Percentiles rank a stretch among this genome's conserved stretches.
phyloP scores from a whole-genome alignment of 1,140 invertebrate genomes.

The Gonioctena quinquepunctata region DNA sequence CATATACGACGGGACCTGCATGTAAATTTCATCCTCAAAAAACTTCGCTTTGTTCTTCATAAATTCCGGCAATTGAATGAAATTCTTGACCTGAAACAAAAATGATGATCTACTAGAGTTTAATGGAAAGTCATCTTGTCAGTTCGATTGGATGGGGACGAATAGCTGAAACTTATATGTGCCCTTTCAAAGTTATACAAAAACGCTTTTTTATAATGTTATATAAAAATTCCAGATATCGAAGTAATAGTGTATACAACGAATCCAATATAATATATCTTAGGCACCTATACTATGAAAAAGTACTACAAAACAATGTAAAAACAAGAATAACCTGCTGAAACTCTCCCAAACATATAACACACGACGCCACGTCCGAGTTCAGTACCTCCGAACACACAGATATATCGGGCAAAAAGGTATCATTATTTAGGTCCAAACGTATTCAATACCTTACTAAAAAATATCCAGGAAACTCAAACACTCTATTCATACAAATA shows the following conservation, averaged over 20 bases:
- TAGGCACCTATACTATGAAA: not conserved
- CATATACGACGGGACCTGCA: not conserved
- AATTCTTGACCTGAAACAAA: not conserved
- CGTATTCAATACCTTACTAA: not conserved
- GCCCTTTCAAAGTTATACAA: not conserved
- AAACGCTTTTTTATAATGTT: not conserved
- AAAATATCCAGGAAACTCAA: not conserved
- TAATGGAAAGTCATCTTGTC: not conserved
- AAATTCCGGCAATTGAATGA: not conserved
- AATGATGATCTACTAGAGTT: not conserved
- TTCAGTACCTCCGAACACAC: not conserved
- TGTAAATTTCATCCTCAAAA: not conserved
- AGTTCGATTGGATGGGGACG: not conserved
- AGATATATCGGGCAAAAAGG: not conserved
- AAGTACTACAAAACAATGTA: not conserved
- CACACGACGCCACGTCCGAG: not conserved
- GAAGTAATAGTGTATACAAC: not conserved
- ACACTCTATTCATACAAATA: no score
- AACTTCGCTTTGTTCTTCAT: not conserved
- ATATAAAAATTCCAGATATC: not conserved
- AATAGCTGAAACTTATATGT: not conserved
- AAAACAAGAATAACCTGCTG: not conserved
- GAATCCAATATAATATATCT: not conserved
- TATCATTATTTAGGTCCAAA: not conserved
- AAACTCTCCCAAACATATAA: not conserved